Percentiles rank a stretch among this genome's conserved stretches.
Evolutionary conservation across 2,797 vertebrate species (phyloP).

Genomic region (Aplochiton taeniatus): DNA sequence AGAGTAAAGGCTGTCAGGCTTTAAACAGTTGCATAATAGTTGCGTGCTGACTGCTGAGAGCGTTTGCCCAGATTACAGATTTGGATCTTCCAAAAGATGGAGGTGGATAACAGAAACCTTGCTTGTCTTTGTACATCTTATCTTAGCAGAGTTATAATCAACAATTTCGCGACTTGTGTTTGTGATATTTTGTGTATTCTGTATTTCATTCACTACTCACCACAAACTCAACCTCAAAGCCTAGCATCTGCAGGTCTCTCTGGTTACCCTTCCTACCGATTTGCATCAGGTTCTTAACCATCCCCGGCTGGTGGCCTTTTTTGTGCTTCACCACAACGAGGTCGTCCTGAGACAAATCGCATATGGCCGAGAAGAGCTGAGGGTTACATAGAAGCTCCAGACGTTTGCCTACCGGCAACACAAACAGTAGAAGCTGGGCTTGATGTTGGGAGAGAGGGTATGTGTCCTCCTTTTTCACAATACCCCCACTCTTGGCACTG

Average conservation of each 20-base stretch:
- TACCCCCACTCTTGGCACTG: slow-evolving; percentile 57
- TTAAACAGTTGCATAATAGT: background rate
- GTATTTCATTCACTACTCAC: slow-evolving; percentile 49
- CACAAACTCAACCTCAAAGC: slow-evolving; percentile 78
- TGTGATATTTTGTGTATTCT: background rate
- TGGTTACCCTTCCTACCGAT: slow-evolving; percentile 68
- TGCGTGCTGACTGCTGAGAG: background rate
- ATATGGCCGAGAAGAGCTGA: slow-evolving; percentile 77
- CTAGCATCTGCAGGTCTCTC: slow-evolving; percentile 73
- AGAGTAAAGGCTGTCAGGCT: background rate
- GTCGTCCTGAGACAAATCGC: slow-evolving; percentile 71
- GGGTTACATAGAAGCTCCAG: slow-evolving; percentile 75
- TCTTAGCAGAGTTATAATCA: background rate
- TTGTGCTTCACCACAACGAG: slow-evolving; percentile 74
- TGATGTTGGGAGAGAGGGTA: slow-evolving; percentile 73
- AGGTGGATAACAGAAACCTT: background rate
- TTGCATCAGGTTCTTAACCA: slow-evolving; percentile 77
- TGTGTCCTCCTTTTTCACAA: slow-evolving; percentile 63
- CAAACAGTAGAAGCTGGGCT: slow-evolving; percentile 77
- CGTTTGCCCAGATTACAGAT: background rate
- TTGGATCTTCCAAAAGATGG: background rate
- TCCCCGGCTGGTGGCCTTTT: slow-evolving; percentile 63
- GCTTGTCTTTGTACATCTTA: background rate
- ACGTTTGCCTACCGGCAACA: slow-evolving; percentile 58
- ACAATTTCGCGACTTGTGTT: too few relatives aligned